Conservation (phyloP, 2,113 vertebrate genomes). For the Archilochus colubris region DNA sequence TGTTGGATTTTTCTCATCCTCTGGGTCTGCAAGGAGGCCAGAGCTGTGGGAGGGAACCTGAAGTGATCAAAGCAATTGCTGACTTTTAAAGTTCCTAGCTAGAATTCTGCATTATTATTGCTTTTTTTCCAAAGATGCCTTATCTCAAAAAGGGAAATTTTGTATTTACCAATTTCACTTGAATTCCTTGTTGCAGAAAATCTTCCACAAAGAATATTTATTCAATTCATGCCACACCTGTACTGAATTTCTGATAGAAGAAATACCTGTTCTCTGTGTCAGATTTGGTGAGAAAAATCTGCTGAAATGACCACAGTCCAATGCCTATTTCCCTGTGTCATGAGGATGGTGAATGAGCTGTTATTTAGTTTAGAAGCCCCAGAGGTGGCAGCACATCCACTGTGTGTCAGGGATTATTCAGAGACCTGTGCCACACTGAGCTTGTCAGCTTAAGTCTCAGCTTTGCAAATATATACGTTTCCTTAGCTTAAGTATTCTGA, state of each 20-base stretch:
- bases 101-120: not conserved
- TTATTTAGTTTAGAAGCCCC: not conserved
- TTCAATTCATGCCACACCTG: not conserved
- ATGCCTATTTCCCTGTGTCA: not conserved
- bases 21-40: not conserved
- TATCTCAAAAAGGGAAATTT: not conserved
- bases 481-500: not conserved
- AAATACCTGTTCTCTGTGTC: not conserved
- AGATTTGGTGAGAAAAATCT: not conserved
- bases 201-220: not conserved
- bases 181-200: not conserved
- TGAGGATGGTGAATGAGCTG: not conserved
- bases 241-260: not conserved
- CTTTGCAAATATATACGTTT: not conserved
- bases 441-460: not conserved
- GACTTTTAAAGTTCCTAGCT: not conserved
- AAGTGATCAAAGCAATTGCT: not conserved
- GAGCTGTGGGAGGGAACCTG: not conserved
- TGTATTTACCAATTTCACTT: not conserved
- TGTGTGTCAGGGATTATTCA: not conserved
- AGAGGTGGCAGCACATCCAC: fast-evolving
- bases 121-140: not conserved
- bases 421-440: fast-evolving
- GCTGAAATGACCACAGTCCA: fast-evolving
- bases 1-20: not conserved